Conservation (phyloP, 2,888 invertebrate genomes). For the Parnassius mnemosyne region DNA sequence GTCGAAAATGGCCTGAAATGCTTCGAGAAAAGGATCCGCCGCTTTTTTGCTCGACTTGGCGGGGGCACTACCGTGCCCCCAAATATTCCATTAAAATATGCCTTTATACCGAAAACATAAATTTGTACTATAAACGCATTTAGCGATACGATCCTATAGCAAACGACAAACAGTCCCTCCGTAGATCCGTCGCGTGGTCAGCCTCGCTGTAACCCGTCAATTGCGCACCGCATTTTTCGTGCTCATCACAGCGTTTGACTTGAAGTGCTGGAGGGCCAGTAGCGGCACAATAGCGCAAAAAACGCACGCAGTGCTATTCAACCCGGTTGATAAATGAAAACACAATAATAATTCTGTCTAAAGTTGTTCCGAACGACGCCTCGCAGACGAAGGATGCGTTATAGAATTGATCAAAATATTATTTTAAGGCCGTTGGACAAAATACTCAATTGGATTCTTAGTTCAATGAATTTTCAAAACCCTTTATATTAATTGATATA, state of each 20-base stretch:
- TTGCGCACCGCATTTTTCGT: constrained; percentile 53
- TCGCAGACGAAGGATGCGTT: neutral
- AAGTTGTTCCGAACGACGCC: constrained; percentile 29
- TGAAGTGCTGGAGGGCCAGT: constrained; percentile 57
- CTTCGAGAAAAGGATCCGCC: too few species aligned
- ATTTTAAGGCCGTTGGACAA: too few species aligned
- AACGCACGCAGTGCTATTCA: constrained; percentile 75
- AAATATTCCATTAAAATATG: too few species aligned
- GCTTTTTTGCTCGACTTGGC: too few species aligned
- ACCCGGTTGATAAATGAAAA: constrained; percentile 68
- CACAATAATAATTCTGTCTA: constrained; percentile 64
- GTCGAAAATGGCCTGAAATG: too few species aligned
- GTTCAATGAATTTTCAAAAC: too few species aligned
- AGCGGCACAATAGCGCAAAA: constrained; percentile 59
- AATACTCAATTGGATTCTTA: too few species aligned
- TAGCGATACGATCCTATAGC: too few species aligned
- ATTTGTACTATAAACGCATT: too few species aligned
- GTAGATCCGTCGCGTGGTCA: constrained; percentile 10
- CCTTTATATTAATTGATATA: too few species aligned
- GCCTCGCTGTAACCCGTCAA: constrained; percentile 48
- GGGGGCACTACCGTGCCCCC: too few species aligned
- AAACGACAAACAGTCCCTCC: neutral
- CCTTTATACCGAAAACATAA: too few species aligned
- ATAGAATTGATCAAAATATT: neutral
- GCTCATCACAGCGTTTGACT: constrained; percentile 67